Percentiles rank a stretch among this genome's conserved stretches.
phyloP scores from a whole-genome alignment of 2,888 invertebrate species.

The Prosapia bicincta region DNA sequence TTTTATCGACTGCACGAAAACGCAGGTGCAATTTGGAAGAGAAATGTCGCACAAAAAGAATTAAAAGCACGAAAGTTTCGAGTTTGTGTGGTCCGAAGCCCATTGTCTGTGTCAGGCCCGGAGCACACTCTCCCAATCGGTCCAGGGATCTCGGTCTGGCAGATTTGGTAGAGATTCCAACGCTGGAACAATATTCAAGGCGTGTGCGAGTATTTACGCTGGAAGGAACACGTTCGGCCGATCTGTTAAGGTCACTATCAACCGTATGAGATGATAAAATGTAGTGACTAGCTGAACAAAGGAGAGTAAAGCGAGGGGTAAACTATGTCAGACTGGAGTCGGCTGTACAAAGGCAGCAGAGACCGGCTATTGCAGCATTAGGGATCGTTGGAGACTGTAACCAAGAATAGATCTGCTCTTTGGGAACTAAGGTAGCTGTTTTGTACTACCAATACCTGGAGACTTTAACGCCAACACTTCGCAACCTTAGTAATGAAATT shows the following conservation, averaged over 20 bases:
- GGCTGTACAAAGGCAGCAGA: too few relatives aligned
- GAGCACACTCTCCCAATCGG: not conserved
- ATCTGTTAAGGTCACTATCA: not conserved
- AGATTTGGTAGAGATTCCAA: not conserved
- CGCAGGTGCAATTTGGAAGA: not conserved
- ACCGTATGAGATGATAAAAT: too few relatives aligned
- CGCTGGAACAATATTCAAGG: not conserved
- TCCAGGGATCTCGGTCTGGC: not conserved
- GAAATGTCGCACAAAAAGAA: not conserved
- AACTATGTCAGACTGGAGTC: too few relatives aligned
- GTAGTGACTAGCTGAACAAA: too few relatives aligned
- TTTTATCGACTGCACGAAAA: not conserved
- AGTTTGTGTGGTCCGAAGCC: not conserved
- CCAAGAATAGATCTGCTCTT: too few relatives aligned
- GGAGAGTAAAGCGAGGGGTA: too few relatives aligned
- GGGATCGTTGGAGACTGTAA: too few relatives aligned
- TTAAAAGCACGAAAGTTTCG: not conserved
- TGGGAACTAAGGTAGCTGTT: too few relatives aligned
- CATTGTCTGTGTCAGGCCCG: not conserved
- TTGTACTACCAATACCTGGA: too few relatives aligned
- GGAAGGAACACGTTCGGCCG: not conserved
- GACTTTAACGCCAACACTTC: too few relatives aligned
- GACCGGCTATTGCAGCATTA: too few relatives aligned
- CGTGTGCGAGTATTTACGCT: not conserved
- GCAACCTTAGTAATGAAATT: too few relatives aligned